A percentile compares a stretch with the other conserved stretches of the same genome.
Evolutionary conservation across 2,888 invertebrate genomes (phyloP).

Genomic region (Agonum fuliginosum): DNA sequence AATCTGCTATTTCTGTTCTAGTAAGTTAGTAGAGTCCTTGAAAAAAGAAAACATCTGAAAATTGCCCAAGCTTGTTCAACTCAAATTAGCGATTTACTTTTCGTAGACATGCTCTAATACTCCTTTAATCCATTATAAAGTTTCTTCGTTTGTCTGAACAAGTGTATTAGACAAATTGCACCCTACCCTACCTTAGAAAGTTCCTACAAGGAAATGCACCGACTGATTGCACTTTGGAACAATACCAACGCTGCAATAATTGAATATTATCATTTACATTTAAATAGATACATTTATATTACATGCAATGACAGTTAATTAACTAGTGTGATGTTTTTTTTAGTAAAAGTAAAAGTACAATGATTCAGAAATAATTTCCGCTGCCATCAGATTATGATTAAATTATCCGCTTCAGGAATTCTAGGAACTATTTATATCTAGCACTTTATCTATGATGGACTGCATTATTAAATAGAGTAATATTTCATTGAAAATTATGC

Average conservation of each 20-base stretch:
- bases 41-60: conserved; percentile 13
- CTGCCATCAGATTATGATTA: conserved; percentile 33
- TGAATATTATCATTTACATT: conserved; percentile 27
- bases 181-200: neutral
- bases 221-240: conserved; percentile 17
- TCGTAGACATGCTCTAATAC: conserved; percentile 18
- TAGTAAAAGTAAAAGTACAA: conserved; percentile 35
- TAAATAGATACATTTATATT: conserved; percentile 21
- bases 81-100: conserved; percentile 6
- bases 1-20: conserved; percentile 8
- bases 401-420: conserved; percentile 22
- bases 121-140: conserved; percentile 11
- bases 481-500: no score
- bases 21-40: neutral
- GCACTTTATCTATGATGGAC: neutral
- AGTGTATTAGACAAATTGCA: conserved; percentile 29
- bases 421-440: conserved; percentile 27
- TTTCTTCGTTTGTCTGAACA: conserved; percentile 2
- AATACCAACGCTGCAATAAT: conserved; percentile 13
- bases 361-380: conserved; percentile 31
- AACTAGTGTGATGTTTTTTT: conserved; percentile 8
- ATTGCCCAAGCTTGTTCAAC: conserved; percentile 26
- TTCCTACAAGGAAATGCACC: conserved; percentile 28
- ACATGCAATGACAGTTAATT: conserved; percentile 20
- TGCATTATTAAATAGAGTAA: no score